Base-by-base conservation (phyloP, 2,888 invertebrate species). In the Torymus auratus region DNA sequence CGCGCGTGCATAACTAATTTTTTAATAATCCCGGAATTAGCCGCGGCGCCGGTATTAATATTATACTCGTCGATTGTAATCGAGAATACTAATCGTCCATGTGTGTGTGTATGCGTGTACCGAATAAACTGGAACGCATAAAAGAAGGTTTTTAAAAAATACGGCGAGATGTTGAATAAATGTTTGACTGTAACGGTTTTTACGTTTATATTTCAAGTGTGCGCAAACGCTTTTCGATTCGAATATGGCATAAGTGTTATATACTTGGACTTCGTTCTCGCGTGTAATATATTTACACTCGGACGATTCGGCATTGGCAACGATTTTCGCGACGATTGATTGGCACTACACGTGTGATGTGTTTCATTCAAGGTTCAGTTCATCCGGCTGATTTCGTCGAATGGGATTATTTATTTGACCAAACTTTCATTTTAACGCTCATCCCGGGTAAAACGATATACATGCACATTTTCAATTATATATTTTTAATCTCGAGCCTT, bases 271-370 rank as follows among this genome's bases (percentile, higher is more conserved):
- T 41, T 64, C 53, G 67, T 68, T 61, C 23, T 28, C 28, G 28
- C 58, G 28, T 55, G 64, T 69, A 69, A 74, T 64, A 70, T 58
- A 70, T 58, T 78, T 72, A 60, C 23, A 67, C 14, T 60, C 52
- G 52, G 17, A 71, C 58, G 60, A 71, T 62, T 78, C 65, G 12
- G 52, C 12, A 53, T 65, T 78, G 52, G 23, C 17, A 62, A 65
- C 60, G 11, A 20, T 61, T 64, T 52, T 23, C 15, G 17, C 15
- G 17, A 52, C n/a, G 12, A 60, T n/a, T 52, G 28, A 17, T 15
- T 12, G 28, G 5, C 28, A 28, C 28, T n/a, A n/a, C n/a, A n/a
- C n/a, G n/a, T n/a, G n/a, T n/a, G n/a, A 7, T 4, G 28, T 28
- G 28, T 28, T 28, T 28, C 5, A 28, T 70, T 70, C 50, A n/a